Evolutionary conservation across 2,888 invertebrate genomes (phyloP).

Genomic region (Encarsia formosa): DNA sequence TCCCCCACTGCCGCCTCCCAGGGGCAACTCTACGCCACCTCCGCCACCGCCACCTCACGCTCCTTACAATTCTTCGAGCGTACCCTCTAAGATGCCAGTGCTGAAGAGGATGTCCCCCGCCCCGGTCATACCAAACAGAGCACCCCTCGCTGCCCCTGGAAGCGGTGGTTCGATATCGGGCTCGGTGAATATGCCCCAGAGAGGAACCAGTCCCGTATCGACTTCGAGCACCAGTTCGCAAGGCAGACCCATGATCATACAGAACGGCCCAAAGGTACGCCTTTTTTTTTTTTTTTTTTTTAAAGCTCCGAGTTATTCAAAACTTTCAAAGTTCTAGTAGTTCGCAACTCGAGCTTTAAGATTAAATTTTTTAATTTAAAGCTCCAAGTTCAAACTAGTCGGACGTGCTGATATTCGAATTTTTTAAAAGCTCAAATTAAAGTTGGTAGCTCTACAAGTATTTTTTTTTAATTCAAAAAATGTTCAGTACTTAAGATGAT

Average conservation of each 20-base stretch:
- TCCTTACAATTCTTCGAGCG: conserved; percentile 54
- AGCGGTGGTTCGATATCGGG: conserved; percentile 42
- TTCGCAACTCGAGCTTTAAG: no score
- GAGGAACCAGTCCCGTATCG: conserved; percentile 72
- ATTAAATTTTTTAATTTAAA: no score
- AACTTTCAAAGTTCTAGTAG: no score
- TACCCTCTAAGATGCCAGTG: conserved; percentile 64
- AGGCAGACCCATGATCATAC: conserved; percentile 74
- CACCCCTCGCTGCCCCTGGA: conserved; percentile 61
- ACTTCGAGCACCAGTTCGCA: conserved; percentile 49
- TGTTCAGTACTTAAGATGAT: no score
- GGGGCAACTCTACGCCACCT: conserved; percentile 64
- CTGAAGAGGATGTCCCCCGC: conserved; percentile 75
- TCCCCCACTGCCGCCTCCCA: conserved; percentile 72
- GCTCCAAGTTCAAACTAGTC: no score
- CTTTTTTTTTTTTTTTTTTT: not conserved
- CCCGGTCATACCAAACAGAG: conserved; percentile 64
- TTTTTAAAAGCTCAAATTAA: no score
- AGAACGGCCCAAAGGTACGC: conserved; percentile 65
- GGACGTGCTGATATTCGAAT: no score
- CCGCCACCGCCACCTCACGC: conserved; percentile 59
- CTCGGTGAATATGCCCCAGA: conserved; percentile 55
- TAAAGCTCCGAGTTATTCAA: no score
- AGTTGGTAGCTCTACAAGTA: not conserved
- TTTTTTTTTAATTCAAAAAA: not conserved